Conservation (phyloP, 2,113 vertebrate species). For the Dasyprocta punctata region DNA sequence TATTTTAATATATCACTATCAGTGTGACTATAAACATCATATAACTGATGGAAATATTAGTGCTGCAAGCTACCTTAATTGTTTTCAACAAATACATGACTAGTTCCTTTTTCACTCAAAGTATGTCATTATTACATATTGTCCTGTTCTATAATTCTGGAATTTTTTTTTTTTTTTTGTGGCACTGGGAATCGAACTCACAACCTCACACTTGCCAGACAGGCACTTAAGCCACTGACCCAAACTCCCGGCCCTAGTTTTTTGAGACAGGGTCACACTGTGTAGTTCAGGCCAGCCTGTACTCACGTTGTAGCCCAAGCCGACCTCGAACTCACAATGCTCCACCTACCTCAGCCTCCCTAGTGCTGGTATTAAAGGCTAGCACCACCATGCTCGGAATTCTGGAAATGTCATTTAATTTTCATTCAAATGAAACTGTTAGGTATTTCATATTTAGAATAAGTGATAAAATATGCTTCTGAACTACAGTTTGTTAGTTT, state of each 20-base stretch:
- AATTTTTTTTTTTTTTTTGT: no score
- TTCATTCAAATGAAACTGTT: not conserved
- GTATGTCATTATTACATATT: not conserved
- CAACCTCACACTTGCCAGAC: no score
- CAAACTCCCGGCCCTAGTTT: no score
- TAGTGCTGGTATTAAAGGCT: no score
- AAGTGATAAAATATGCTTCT: not conserved
- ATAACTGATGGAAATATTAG: not conserved
- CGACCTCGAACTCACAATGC: no score
- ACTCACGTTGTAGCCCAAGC: no score
- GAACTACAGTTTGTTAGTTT: not conserved
- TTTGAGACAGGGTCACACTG: no score
- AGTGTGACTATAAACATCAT: not conserved
- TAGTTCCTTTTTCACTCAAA: not conserved
- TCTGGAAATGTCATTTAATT: constrained; percentile 1
- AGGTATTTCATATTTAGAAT: constrained; percentile 5
- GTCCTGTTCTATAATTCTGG: not conserved
- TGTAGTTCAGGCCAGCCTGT: no score
- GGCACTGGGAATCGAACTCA: no score
- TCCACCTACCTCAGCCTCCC: no score
- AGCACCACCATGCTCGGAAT: no score
- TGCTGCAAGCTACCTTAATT: not conserved
- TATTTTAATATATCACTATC: not conserved
- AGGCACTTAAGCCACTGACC: no score
- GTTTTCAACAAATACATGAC: not conserved